Percentiles rank a stretch among this genome's conserved stretches.
Evolutionary conservation across 1,140 invertebrate genomes (phyloP).

Genomic region (Nixonia krombeini): DNA sequence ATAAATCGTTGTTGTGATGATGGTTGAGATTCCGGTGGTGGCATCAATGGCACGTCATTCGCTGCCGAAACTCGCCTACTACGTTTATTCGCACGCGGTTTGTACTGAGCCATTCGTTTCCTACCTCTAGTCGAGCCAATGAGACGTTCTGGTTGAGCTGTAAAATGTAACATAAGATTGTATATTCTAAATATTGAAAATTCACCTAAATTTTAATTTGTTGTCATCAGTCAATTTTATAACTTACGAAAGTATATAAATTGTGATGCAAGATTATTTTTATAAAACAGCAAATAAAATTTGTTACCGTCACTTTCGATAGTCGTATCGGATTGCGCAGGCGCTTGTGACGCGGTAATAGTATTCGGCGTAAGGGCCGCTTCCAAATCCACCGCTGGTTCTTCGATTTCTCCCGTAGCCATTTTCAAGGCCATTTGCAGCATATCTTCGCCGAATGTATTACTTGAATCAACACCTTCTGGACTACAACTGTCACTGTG

Average conservation of each 20-base stretch:
- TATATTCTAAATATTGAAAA: too few relatives aligned
- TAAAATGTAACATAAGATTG: too few relatives aligned
- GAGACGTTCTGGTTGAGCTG: conserved; percentile 53
- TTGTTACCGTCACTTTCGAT: conserved; percentile 60
- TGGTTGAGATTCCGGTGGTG: conserved; percentile 70
- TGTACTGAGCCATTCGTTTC: conserved; percentile 60
- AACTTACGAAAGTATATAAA: too few relatives aligned
- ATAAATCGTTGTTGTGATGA: conserved; percentile 70
- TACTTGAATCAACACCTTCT: conserved; percentile 74
- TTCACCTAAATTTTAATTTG: too few relatives aligned
- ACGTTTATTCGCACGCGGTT: conserved; percentile 60
- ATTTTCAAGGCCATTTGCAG: conserved; percentile 90
- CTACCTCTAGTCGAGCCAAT: conserved; percentile 54
- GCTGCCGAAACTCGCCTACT: conserved; percentile 50
- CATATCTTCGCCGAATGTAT: conserved; percentile 86
- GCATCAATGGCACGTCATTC: conserved; percentile 62
- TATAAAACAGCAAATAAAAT: background rate
- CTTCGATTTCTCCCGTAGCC: conserved; percentile 84
- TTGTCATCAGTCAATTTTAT: too few relatives aligned
- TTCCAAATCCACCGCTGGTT: conserved; percentile 82
- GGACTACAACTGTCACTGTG: conserved; percentile 72
- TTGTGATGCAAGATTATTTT: background rate
- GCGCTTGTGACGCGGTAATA: conserved; percentile 78
- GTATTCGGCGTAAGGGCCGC: conserved; percentile 82
- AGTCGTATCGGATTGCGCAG: conserved; percentile 57